Base-by-base conservation (phyloP, 2,888 invertebrate species). In the Tachina lurida region DNA sequence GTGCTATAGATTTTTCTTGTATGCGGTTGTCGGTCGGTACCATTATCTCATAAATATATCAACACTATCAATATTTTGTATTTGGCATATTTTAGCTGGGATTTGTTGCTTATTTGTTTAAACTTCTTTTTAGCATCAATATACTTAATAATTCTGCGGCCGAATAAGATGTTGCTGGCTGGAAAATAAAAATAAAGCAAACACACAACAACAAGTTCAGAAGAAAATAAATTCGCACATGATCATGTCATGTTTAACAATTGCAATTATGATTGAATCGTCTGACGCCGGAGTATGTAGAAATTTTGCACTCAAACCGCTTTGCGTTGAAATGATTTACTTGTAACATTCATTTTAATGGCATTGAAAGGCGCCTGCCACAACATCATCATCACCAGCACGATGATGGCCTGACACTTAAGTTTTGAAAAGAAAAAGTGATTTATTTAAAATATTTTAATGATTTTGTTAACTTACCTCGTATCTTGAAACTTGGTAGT, bases 41-140 rank as follows among this genome's bases (percentile, higher is more conserved):
- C 71, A 77, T 77, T 84, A 84, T 84, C 88, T 86, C 83, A 87
- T 88, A 88, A 88, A 88, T 88, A 88, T 81, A 87, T 88, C 88
- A 88, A 87, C 88, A 86, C 84, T 60, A 77, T 77, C 83, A 73
- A 86, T 80, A 83, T 73, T 62, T 75, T 81, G n/a, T 60, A 19
- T 54, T 17, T 49, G 65, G 47, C 75, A 70, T 62, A 77, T 12
- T 80, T 80, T 77, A 73, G 80, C 73, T 86, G 77, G 80, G 81
- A 78, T 75, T 84, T 86, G 81, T 86, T 80, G 10, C 65, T 86
- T 82, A 80, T 86, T 82, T 81, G 81, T 81, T 83, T 75, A 63
- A 63, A 31, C 63, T 45, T 49, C 56, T 45, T 45, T 73, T 45
- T 45, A 45, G 63, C 65, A 71, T 67, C 52, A 49, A 67, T 63